These are phyloP conservation scores for Catharus ustulatus DNA, from an alignment of 2,797 vertebrate species.

Conservation along the genomic window DNA sequence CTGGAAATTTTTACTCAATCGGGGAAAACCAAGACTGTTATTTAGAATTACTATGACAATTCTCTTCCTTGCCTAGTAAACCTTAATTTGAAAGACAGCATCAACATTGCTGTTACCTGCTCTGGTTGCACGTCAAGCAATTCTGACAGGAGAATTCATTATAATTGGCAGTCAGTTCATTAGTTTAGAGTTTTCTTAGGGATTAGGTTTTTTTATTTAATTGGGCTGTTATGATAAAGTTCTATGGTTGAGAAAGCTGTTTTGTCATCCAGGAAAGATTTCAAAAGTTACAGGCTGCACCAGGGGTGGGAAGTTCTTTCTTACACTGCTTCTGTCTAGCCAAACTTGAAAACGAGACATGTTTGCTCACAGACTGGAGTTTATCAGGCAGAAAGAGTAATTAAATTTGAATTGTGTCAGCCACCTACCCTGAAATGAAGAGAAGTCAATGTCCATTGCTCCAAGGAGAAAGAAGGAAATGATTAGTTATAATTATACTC, in stretches of 20 bases:
- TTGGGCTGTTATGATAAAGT: slow-evolving; percentile 65
- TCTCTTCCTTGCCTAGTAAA: background rate
- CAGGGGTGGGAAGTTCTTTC: slow-evolving; percentile 66
- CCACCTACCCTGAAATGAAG: slow-evolving; percentile 71
- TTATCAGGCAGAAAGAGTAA: slow-evolving; percentile 76
- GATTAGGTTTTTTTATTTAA: slow-evolving; percentile 52
- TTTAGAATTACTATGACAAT: background rate
- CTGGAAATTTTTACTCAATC: background rate
- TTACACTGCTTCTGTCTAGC: slow-evolving; percentile 68
- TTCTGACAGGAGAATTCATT: slow-evolving; percentile 55
- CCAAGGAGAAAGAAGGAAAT: slow-evolving; percentile 73
- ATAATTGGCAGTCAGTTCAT: slow-evolving; percentile 65
- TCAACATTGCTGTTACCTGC: slow-evolving; percentile 26
- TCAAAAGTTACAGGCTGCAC: slow-evolving; percentile 66
- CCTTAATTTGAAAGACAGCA: background rate
- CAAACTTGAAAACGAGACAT: slow-evolving; percentile 70
- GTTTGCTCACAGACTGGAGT: slow-evolving; percentile 66
- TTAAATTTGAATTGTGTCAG: slow-evolving; percentile 78
- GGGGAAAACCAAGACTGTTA: background rate
- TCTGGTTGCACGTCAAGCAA: slow-evolving; percentile 45
- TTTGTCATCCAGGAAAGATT: slow-evolving; percentile 68
- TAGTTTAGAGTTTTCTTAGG: slow-evolving; percentile 59
- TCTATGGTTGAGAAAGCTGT: slow-evolving; percentile 51
- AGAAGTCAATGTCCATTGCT: slow-evolving; percentile 68
- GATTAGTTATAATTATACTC: slow-evolving; percentile 72